Evolutionary conservation across 2,888 invertebrate species (phyloP), one percentile per base, ranked within the genome.

Genomic region (Drosophila mimetica): DNA sequence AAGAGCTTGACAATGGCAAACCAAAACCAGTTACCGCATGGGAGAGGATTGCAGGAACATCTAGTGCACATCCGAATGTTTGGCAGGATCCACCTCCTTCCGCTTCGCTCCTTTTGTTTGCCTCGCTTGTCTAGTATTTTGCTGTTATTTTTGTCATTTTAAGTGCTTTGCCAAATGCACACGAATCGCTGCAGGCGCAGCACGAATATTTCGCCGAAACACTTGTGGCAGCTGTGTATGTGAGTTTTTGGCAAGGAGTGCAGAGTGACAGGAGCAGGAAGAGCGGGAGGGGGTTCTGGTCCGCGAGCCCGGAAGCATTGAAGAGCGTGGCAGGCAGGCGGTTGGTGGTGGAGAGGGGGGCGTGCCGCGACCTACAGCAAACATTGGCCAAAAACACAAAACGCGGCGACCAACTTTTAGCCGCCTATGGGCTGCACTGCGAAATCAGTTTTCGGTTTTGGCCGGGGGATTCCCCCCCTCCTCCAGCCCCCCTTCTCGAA

Each of bases 71-170:
- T 14, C 9, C 28, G 20, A 18, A 37, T 66, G 52, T 66, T 64
- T 44, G 64, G 22, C 64, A 52, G 67, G 42, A 52, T 46, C 22
- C 32, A n/a, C 52, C 14, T 36, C 46, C 41, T 32, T 34, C 22
- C 7, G 6, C 25, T 25, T 6, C 25, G 18, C 28, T 48, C 34
- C 61, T 48, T 41, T 70, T 52, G 54, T 65, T 55, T 37, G 58
- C 39, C 41, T 46, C 44, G 53, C 54, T 66, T 70, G 64, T 70
- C 52, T 60, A 36, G n/a, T 9, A 54, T 69, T 70, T 65, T 61
- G 51, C 64, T 65, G 64, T 61, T 78, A 71, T 79, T 79, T 78
- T 76, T 78, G 79, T 71, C 82, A 75, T 71, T 76, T 81, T 76
- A 74, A 76, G 82, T 76, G 76, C 70, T 65, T 63, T 74, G 70